A percentile compares a stretch with the other conserved stretches of the same genome.
Evolutionary conservation across 1,140 invertebrate genomes (phyloP).

Genomic region (Mercenaria mercenaria): DNA sequence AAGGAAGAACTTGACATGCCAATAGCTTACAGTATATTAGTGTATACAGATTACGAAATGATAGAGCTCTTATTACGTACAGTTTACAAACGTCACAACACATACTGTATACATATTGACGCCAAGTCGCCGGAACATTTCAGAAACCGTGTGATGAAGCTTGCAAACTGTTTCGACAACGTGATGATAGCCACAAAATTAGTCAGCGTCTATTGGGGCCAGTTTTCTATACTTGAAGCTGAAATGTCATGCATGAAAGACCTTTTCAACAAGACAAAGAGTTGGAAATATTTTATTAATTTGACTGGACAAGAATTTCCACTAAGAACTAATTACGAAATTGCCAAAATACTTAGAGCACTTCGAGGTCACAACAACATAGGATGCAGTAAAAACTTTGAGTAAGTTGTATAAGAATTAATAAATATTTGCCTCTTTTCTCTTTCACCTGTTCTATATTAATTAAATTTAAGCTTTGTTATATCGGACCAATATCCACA

Average conservation of each 20-base stretch:
- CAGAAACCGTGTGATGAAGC: conserved; percentile 50
- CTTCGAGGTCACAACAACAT: conserved; percentile 76
- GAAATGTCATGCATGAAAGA: conserved; percentile 75
- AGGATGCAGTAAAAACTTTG: background rate
- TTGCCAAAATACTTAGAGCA: conserved; percentile 71
- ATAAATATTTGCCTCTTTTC: too few species aligned
- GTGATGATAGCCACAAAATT: conserved; percentile 72
- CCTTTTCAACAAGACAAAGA: conserved; percentile 52
- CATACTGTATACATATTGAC: conserved; percentile 84
- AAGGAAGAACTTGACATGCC: conserved; percentile 71
- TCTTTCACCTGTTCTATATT: too few species aligned
- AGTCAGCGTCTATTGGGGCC: conserved; percentile 68
- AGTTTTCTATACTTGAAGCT: conserved; percentile 66
- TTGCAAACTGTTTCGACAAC: conserved; percentile 81
- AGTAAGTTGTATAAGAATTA: background rate
- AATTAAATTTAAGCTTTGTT: too few species aligned
- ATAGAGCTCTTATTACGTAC: conserved; percentile 77
- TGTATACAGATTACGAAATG: conserved; percentile 78
- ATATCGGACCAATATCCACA: too few species aligned
- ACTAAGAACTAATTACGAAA: conserved; percentile 77
- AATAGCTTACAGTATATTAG: conserved; percentile 79
- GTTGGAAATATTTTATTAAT: conserved; percentile 81
- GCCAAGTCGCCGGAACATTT: conserved; percentile 68
- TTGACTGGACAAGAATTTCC: conserved; percentile 80
- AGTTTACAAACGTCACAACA: conserved; percentile 83